A percentile compares a stretch with the other conserved stretches of the same genome.
Conservation (phyloP, 2,888 invertebrate species). For the Chymomyza amoena region DNA sequence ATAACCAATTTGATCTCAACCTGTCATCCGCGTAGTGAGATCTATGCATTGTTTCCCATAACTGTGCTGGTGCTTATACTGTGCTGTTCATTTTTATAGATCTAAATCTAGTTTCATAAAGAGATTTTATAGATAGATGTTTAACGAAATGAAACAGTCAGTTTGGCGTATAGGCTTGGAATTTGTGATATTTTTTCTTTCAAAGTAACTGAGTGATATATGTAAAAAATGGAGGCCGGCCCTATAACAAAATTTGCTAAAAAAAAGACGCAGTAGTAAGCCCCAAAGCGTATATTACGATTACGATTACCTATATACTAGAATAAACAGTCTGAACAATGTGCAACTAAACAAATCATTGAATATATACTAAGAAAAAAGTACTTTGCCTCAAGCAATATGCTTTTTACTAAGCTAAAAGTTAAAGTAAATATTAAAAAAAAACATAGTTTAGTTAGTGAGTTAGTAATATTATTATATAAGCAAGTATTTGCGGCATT, state of each 20-base stretch:
- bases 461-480: neutral
- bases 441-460: neutral
- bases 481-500: neutral
- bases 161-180: constrained; percentile 21
- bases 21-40: constrained; percentile 88
- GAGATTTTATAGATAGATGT: neutral
- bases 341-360: constrained; percentile 24
- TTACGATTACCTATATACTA: neutral
- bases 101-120: constrained; percentile 73
- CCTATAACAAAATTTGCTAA: neutral
- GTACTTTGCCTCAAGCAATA: neutral
- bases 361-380: neutral
- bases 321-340: constrained; percentile 57
- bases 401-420: neutral
- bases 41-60: constrained; percentile 90
- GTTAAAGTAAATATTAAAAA: too few relatives aligned
- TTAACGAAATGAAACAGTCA: neutral
- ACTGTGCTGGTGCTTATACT: constrained; percentile 87
- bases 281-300: neutral
- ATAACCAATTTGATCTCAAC: constrained; percentile 86
- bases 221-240: constrained; percentile 26
- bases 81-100: constrained; percentile 88
- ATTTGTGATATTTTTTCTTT: constrained; percentile 56
- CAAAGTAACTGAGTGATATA: constrained; percentile 60
- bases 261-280: neutral